Conservation (phyloP, 2,888 invertebrate genomes). For the Epirrhoe tristata region DNA sequence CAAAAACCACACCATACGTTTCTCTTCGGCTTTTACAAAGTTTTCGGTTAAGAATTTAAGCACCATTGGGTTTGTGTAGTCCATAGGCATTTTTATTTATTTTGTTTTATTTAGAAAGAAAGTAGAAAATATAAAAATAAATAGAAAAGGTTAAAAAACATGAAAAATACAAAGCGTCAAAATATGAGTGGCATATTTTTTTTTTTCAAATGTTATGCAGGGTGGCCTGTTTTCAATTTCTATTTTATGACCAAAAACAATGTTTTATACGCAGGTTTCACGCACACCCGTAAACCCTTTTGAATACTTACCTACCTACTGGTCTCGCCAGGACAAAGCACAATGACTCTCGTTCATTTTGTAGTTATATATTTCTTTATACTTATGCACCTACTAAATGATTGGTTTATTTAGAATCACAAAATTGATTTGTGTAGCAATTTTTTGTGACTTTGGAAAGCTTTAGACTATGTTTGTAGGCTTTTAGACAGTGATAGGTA, state of each 20-base stretch:
- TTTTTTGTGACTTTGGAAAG: too few relatives aligned
- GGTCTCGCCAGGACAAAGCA: too few relatives aligned
- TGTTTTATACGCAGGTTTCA: too few relatives aligned
- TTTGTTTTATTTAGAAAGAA: not conserved
- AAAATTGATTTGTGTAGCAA: too few relatives aligned
- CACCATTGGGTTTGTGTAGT: conserved; percentile 39
- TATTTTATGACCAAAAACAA: not conserved
- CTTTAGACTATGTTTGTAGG: not conserved
- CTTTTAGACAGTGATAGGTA: not conserved
- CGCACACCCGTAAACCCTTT: too few relatives aligned
- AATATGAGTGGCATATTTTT: not conserved
- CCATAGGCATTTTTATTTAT: conserved; percentile 39
- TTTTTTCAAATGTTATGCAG: not conserved
- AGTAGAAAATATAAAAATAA: conserved; percentile 10
- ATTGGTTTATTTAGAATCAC: too few relatives aligned
- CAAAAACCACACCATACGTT: conserved; percentile 45
- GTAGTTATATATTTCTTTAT: too few relatives aligned
- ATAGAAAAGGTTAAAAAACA: conserved; percentile 7
- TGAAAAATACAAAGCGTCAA: conserved; percentile 18
- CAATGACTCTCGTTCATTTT: too few relatives aligned
- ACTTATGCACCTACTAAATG: too few relatives aligned
- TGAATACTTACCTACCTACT: too few relatives aligned
- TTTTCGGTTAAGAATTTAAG: conserved; percentile 44
- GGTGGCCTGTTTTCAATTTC: not conserved
- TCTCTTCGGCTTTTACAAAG: conserved; percentile 41